Evolutionary conservation across 2,888 invertebrate species (phyloP), one percentile per base, ranked within the genome.

Genomic region (Drosophila niveifrons): DNA sequence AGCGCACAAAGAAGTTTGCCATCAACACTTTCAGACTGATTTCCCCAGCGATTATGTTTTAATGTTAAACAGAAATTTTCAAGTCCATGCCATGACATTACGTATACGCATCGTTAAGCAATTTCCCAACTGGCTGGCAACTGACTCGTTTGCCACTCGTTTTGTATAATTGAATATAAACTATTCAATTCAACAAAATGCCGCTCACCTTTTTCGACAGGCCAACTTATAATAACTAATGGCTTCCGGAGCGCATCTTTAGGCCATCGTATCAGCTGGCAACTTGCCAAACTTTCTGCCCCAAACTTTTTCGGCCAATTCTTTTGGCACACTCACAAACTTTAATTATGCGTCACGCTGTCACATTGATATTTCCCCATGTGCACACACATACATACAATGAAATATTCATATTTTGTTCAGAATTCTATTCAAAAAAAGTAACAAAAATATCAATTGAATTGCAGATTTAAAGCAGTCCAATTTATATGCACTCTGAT

Each of bases 341-440:
- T 66, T 68, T 80, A 89, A 87, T 82, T 80, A 73, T 87, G 81
- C 89, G 67, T 68, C 74, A 82, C 17, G 72, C 58, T 79, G 80
- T 72, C 86, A 57, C 51, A 41, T 61, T 29, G 47, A 47, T 23
- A 57, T 18, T 58, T 28, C 53, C 31, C 13, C 13, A 6, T 10
- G 10, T 3, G 50, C 46, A 39, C 7, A 23, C 23, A 17, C 13
- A 63, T 17, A n/a, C 1, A n/a, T 23, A 36, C 10, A 9, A 44
- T 41, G 31, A 50, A 9, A 17, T 13, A 17, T 17, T 3, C 11
- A 52, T 23, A 39, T 23, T 50, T 31, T 9, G 29, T 15, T 36
- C 8, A 8, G n/a, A 11, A 4, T n/a, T 36, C 36, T n/a, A 36
- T 39, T 13, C 8, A 15, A n/a, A 6, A 15, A 15, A 23, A 15